These are phyloP conservation scores for Cyclura pinguis DNA, from an alignment of 2,797 vertebrate species.

Conservation along the genomic window DNA sequence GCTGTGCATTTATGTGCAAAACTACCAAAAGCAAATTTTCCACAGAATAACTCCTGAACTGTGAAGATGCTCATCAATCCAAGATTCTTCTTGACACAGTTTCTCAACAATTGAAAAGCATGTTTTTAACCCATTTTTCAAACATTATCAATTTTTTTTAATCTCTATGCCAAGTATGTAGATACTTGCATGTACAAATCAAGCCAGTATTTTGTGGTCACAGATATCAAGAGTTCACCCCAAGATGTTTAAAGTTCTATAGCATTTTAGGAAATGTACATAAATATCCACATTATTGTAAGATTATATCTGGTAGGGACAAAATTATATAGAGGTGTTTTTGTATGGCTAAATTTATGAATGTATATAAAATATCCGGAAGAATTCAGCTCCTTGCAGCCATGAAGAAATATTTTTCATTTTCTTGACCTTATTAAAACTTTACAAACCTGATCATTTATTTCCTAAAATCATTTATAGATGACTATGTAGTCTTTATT, in stretches of 20 bases:
- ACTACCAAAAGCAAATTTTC: no score
- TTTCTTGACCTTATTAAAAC: neutral
- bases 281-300: neutral
- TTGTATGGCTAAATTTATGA: neutral
- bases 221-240: neutral
- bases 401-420: neutral
- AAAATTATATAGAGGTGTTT: neutral
- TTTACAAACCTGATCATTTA: neutral
- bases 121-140: no score
- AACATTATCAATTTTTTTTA: no score
- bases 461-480: slow-evolving; percentile 11
- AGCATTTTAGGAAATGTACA: neutral
- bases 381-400: neutral
- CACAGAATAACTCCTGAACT: no score
- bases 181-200: neutral
- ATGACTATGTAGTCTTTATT: neutral
- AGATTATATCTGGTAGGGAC: neutral
- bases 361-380: neutral
- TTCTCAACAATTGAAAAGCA: no score
- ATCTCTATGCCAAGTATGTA: neutral
- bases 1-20: no score
- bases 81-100: no score
- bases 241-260: neutral
- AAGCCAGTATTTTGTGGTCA: neutral
- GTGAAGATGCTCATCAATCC: no score